Evolutionary conservation across 2,888 invertebrate genomes (phyloP).

Genomic region (Idaea straminata): DNA sequence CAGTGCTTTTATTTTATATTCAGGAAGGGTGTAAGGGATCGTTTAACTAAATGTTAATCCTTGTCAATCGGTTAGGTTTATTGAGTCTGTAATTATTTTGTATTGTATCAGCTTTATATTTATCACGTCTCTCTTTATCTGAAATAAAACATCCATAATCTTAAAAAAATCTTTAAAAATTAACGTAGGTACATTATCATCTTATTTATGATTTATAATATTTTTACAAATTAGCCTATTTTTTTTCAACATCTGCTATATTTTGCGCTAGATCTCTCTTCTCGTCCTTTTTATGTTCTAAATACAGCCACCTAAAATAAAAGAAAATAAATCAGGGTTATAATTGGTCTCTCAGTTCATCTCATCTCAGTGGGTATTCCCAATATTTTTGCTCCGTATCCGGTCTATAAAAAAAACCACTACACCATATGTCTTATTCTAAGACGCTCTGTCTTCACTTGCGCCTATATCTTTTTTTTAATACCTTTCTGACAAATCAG

Average conservation of each 20-base stretch:
- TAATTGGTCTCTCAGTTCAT: too few species aligned
- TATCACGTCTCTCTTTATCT: not conserved
- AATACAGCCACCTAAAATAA: not conserved
- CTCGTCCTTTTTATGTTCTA: not conserved
- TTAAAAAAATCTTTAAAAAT: not conserved
- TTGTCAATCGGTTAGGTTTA: not conserved
- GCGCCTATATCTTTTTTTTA: too few species aligned
- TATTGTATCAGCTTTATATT: too few species aligned
- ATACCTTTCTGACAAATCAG: too few species aligned
- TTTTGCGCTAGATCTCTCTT: not conserved
- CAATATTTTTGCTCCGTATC: too few species aligned
- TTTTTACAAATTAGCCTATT: not conserved
- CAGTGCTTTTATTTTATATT: conserved; percentile 27
- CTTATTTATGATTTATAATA: not conserved
- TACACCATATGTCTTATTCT: too few species aligned
- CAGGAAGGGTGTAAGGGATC: conserved; percentile 20
- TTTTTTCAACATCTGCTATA: not conserved
- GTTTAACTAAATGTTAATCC: conserved; percentile 5
- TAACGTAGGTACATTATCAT: not conserved
- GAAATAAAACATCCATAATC: not conserved
- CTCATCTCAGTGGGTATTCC: too few species aligned
- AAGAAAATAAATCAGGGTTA: too few species aligned
- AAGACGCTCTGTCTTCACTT: too few species aligned
- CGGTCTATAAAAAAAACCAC: too few species aligned
- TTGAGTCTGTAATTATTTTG: not conserved